Conservation (phyloP, 53 echinoderm and acorn worm genomes). For the Holothuria leucospilota region DNA sequence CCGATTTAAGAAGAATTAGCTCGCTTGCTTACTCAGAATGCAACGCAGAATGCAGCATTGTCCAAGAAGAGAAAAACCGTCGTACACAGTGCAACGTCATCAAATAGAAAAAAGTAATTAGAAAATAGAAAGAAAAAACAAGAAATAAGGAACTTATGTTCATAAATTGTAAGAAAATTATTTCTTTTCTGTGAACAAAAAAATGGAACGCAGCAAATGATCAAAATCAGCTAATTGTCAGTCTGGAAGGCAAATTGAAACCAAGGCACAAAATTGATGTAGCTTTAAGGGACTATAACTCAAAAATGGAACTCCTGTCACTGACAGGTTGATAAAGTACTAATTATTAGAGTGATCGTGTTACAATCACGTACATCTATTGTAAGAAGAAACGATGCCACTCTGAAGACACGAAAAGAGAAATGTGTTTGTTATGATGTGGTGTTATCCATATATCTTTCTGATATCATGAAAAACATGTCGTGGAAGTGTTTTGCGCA, state of each 20-base stretch:
- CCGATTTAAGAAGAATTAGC: too few species aligned
- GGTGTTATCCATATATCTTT: too few species aligned
- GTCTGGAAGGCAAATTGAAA: conserved; percentile 40
- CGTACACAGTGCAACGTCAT: neutral
- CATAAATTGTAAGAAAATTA: neutral
- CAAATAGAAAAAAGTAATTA: neutral
- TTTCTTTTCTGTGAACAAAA: neutral
- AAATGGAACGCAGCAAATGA: conserved; percentile 25
- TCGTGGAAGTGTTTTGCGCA: too few species aligned
- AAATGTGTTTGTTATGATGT: too few species aligned
- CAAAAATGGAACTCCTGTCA: neutral
- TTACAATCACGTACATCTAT: too few species aligned
- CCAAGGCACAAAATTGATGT: conserved; percentile 39
- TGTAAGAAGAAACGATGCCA: too few species aligned
- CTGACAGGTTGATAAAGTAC: conserved; percentile 12
- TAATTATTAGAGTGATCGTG: neutral
- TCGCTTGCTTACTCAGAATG: too few species aligned
- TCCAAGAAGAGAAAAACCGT: too few species aligned
- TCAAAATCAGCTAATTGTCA: neutral
- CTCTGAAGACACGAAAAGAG: too few species aligned
- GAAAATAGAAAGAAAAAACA: neutral
- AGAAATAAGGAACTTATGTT: neutral
- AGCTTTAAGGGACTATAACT: neutral
- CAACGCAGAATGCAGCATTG: too few species aligned
- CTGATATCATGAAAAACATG: too few species aligned